Base-by-base conservation (phyloP, 2,797 vertebrate species). In the Pachyuromys duprasi region DNA sequence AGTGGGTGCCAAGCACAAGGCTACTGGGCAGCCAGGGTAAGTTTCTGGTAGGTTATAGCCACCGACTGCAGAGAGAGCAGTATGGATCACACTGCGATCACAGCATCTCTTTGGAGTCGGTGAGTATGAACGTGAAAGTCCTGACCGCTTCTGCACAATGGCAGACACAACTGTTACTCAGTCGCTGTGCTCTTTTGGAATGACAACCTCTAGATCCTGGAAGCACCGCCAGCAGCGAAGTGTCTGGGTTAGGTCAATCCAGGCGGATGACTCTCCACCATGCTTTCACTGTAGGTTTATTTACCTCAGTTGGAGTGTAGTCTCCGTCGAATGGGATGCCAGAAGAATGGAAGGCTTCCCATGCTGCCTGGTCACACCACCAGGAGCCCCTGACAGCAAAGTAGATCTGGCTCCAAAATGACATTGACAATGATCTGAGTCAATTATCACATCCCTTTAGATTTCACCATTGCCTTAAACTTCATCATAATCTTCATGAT, bases 81-180 rank as follows among this genome's bases (percentile, higher is more conserved):
- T 33, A 12, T 2, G 11, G 87, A 22, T 45, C 53, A 6, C 9
- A 8, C 0, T 6, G 0, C 0, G 1, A 26, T 13, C 39, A n/a
- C 28, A 26, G 53, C 0, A 11, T 57, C 45, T 53, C n/a, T 62
- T n/a, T 24, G 42, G 18, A 42, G 62, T 2, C 62, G 70, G 17
- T 36, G 67, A 15, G 2, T 18, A 5, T 8, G n/a, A 33, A 88
- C 45, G 5, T 7, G 18, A 15, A 81, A 28, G 60, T 8, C 12
- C 24, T 4, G 24, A 57, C 13, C 53, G 60, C 22, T 76, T 1
- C 2, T 33, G 4, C 2, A 7, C n/a, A 65, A 42, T 7, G 76
- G 31, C 28, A 63, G 76, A 33, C 67, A 13, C 69, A 8, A 4
- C 31, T 22, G 20, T 18, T 5, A 42, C 79, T 55, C 5, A 0